phyloP scores from a whole-genome alignment of 2,113 vertebrate species.

The Semicossyphus pulcher region DNA sequence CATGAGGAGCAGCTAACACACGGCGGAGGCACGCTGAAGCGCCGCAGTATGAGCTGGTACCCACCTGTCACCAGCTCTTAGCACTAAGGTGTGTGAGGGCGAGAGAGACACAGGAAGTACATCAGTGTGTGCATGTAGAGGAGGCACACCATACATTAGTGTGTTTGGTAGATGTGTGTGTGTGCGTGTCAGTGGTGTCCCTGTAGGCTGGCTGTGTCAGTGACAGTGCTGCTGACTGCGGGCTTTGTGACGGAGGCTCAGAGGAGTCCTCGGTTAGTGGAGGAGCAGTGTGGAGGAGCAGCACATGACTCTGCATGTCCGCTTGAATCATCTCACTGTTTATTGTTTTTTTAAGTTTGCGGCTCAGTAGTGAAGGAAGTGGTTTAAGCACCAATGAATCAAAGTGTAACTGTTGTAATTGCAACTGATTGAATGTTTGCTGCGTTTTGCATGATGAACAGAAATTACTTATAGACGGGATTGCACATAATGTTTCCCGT shows the following conservation, averaged over 20 bases:
- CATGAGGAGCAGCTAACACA: conserved; percentile 66
- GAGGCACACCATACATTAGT: conserved; percentile 29
- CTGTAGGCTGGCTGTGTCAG: conserved; percentile 40
- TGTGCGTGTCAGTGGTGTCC: conserved; percentile 40
- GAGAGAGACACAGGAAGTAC: conserved; percentile 22
- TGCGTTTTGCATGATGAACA: conserved; percentile 6
- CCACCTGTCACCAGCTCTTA: conserved; percentile 58
- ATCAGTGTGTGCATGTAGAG: conserved; percentile 34
- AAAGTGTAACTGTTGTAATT: conserved; percentile 34
- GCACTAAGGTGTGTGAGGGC: conserved; percentile 55
- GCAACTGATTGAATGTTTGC: conserved; percentile 26
- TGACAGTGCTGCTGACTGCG: conserved; percentile 68
- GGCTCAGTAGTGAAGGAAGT: conserved; percentile 12
- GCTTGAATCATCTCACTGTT: conserved; percentile 23
- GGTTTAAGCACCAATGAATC: not conserved
- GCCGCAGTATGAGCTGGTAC: conserved; percentile 65
- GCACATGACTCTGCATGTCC: conserved; percentile 48
- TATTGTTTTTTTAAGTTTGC: conserved; percentile 1
- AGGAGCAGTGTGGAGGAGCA: conserved; percentile 28
- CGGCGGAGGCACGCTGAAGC: conserved; percentile 40
- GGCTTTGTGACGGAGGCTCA: conserved; percentile 61
- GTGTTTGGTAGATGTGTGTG: conserved; percentile 18
- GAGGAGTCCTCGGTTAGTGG: conserved; percentile 41
- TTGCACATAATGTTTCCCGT: not conserved
- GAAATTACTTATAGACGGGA: not conserved